phyloP scores from a whole-genome alignment of 92 coral and sea anemone species.

The Epizoanthus illoricatus region DNA sequence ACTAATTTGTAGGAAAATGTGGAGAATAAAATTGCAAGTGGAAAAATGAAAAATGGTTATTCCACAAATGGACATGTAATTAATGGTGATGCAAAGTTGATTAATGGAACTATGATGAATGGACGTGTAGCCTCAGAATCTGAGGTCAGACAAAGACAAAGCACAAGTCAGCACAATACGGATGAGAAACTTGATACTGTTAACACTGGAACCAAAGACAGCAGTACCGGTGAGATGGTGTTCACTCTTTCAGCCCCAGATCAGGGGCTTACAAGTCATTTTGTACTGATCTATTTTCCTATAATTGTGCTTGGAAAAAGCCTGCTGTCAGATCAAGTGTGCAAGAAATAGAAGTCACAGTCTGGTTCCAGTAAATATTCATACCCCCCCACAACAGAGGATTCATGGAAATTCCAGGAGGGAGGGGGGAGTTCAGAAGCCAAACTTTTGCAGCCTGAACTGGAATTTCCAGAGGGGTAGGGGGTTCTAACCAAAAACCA shows the following conservation, averaged over 20 bases:
- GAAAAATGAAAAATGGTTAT: constrained; percentile 19
- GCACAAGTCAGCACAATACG: constrained; percentile 7
- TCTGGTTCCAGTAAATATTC: no score
- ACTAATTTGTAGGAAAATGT: constrained; percentile 4
- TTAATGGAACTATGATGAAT: constrained; percentile 38
- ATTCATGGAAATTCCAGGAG: no score
- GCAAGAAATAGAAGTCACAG: no score
- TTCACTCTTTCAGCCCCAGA: no score
- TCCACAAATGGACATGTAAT: constrained; percentile 49
- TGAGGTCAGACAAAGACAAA: constrained; percentile 44
- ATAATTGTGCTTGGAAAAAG: no score
- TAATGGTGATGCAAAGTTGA: constrained; percentile 8
- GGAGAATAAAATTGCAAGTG: constrained; percentile 21
- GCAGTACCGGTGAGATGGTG: background rate
- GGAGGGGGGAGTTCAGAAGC: background rate
- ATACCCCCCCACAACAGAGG: no score
- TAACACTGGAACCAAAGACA: constrained; percentile 1
- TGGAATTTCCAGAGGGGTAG: no score
- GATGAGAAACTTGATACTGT: background rate
- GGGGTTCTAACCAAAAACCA: no score
- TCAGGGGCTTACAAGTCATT: no score
- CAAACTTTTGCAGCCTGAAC: no score
- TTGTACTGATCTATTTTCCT: no score
- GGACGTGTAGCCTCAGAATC: constrained; percentile 30
- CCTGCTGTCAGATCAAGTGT: no score